Conservation (phyloP, 2,888 invertebrate species). For the Sesia bembeciformis region DNA sequence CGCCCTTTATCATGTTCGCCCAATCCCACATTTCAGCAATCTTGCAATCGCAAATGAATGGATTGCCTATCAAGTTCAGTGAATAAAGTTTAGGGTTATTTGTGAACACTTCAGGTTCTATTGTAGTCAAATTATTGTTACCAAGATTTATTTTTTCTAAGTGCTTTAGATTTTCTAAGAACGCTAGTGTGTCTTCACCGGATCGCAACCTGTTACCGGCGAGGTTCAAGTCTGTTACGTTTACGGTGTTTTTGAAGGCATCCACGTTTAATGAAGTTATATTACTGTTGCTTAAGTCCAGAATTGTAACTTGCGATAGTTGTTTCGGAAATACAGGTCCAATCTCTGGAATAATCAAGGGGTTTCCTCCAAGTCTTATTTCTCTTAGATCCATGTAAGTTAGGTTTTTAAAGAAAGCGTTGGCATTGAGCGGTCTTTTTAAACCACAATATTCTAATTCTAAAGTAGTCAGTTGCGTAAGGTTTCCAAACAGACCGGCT, state of each 20-base stretch:
- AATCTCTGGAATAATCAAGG: constrained; percentile 72
- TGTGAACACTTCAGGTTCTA: constrained; percentile 71
- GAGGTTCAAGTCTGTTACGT: constrained; percentile 77
- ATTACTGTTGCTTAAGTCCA: constrained; percentile 80
- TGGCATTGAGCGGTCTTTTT: constrained; percentile 76
- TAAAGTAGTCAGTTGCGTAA: constrained; percentile 78
- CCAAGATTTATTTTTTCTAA: constrained; percentile 77
- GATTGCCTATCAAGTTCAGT: constrained; percentile 79
- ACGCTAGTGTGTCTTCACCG: constrained; percentile 63
- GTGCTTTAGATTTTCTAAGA: constrained; percentile 68
- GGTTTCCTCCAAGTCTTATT: constrained; percentile 80
- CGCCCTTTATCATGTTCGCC: constrained; percentile 78
- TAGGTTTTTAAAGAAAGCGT: constrained; percentile 78
- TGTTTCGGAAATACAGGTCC: constrained; percentile 78
- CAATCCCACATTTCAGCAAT: constrained; percentile 83
- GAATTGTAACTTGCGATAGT: constrained; percentile 75
- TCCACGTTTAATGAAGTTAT: constrained; percentile 74
- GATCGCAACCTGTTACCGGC: constrained; percentile 73
- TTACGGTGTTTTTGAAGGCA: constrained; percentile 76
- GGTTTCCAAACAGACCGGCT: constrained; percentile 78
- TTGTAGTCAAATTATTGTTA: constrained; percentile 76
- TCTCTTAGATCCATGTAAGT: constrained; percentile 78
- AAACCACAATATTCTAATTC: constrained; percentile 81
- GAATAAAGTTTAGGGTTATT: constrained; percentile 75
- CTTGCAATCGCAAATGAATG: constrained; percentile 80